Conservation (phyloP, 2,113 vertebrate genomes). For the Leptobrachium ailaonicum region DNA sequence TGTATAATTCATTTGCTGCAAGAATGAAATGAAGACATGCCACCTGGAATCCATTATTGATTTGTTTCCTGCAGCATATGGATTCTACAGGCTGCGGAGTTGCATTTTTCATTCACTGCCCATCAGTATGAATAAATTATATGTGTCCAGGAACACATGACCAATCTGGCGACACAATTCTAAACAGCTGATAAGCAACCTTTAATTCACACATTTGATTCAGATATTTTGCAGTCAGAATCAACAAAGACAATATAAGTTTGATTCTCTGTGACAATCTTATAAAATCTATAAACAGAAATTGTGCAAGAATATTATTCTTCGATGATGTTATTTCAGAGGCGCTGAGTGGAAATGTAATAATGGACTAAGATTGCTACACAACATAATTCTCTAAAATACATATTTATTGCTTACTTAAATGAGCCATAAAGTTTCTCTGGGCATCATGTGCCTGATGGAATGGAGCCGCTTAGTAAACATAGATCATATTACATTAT, state of each 20-base stretch:
- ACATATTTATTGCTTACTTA: slow-evolving; percentile 2
- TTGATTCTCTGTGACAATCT: background rate
- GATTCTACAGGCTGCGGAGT: too few relatives aligned
- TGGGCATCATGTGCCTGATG: background rate
- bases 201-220: too few relatives aligned
- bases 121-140: too few relatives aligned
- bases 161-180: too few relatives aligned
- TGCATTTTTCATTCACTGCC: too few relatives aligned
- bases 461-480: slow-evolving; percentile 1
- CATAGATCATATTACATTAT: background rate
- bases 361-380: background rate
- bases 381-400: background rate
- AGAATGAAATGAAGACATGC: too few relatives aligned
- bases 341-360: background rate
- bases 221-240: too few relatives aligned
- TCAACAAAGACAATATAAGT: background rate
- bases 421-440: background rate
- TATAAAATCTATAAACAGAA: background rate
- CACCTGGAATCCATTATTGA: too few relatives aligned
- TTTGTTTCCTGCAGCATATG: too few relatives aligned
- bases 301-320: background rate
- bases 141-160: too few relatives aligned
- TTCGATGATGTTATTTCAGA: background rate
- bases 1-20: too few relatives aligned
- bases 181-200: too few relatives aligned